phyloP scores from a whole-genome alignment of 2,113 vertebrate genomes.

The Grammomys dolichurus region DNA sequence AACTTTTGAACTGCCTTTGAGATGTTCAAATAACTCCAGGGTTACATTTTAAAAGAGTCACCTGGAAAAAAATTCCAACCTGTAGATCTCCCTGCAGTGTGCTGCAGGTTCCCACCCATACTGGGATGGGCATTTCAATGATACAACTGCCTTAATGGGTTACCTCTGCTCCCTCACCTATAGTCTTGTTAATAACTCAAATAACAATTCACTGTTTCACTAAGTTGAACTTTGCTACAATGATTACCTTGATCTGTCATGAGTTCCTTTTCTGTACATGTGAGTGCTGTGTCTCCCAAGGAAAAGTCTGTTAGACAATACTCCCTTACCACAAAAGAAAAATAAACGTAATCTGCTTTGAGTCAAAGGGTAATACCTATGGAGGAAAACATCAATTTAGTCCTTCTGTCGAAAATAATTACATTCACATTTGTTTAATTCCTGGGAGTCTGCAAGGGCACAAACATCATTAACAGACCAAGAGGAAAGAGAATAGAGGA shows the following conservation, averaged over 20 bases:
- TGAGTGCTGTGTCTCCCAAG: no score
- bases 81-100: neutral
- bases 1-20: neutral
- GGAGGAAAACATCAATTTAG: slow-evolving; percentile 52
- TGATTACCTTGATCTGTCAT: neutral
- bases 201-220: neutral
- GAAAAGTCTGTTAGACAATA: no score
- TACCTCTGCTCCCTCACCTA: neutral
- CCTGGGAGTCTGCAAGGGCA: neutral
- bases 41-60: neutral
- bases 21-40: neutral
- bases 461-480: slow-evolving; percentile 8
- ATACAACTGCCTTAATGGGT: neutral
- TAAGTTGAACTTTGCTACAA: neutral
- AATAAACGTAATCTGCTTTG: slow-evolving; percentile 55
- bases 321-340: slow-evolving; percentile 7
- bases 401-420: neutral
- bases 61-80: neutral
- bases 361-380: neutral
- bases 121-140: no score
- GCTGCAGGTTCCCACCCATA: neutral
- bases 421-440: slow-evolving; percentile 63
- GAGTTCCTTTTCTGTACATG: neutral
- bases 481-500: neutral
- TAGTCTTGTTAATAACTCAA: neutral